Base-by-base conservation (phyloP, 2,888 invertebrate genomes). In the Bellardia pandia region DNA sequence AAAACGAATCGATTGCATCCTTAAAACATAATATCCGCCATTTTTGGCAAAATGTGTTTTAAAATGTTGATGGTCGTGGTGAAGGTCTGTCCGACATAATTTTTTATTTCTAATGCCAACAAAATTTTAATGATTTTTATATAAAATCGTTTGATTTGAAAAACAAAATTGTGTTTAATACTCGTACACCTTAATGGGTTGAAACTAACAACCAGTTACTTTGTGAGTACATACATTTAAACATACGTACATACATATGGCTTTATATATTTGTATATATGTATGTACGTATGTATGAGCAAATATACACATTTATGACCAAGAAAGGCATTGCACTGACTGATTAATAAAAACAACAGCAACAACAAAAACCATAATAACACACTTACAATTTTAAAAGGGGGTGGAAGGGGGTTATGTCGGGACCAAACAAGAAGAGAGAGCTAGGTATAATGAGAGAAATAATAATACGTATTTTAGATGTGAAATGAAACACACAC, bases 241-340 rank as follows among this genome's bases (percentile, higher is more conserved):
- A 30, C 48, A 81, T 74, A 48, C 23, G 40, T 48, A 48, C 23
- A 37, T 51, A 42, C 13, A 33, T 13, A 58, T 14, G 68, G 51
- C 14, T 45, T 5, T 51, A 60, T 45, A 37, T 14, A 13, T 23
- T 16, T 58, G 11, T 74, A 33, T 48, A 7, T 69, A 76, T n/a
- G 33, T 3, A 66, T 53, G 53, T 69, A 75, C 13, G 45, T 40
- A 72, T 64, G 5, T 42, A 51, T 56, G 14, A 56, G 40, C 30
- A 3, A 7, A 13, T 7, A 64, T 11, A 64, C 56, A 68, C 16
- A 71, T 76, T 16, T 76, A 66, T 79, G 79, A 72, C 79, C 83
- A 76, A 71, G 76, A 80, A 86, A 86, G 86, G 86, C 83, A 86
- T 86, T 86, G 83, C 79, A 86, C 86, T 84, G 76, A 14, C 80